Evolutionary conservation across 2,797 vertebrate species (phyloP), one percentile per base, ranked within the genome.

Genomic region (Urophycis tenuis): DNA sequence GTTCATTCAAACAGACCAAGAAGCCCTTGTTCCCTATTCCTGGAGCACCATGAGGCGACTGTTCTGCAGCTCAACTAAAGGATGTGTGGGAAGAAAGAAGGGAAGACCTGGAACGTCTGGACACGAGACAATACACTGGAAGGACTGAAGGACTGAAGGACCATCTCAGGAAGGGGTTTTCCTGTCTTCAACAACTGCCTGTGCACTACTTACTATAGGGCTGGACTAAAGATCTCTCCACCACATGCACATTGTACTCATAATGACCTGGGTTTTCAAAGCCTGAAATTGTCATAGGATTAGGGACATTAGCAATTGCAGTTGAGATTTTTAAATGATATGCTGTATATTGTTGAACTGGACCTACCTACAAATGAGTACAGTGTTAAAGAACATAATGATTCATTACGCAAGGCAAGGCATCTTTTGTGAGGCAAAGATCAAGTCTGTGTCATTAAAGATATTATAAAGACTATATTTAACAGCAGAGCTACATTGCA

Each of bases 31-130:
- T 60, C 25, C 53, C 10, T 22, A 60, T 25, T 60, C 53, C 6
- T 60, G 25, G 2, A 7, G 53, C 53, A 60, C 53, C 9, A 22
- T 25, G n/a, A n/a, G n/a, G n/a, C n/a, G n/a, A n/a, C n/a, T n/a
- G n/a, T n/a, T n/a, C n/a, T n/a, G n/a, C n/a, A n/a, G n/a, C n/a
- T n/a, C 36, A 34, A 3, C 14, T 17, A 22, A 22, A 19, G 19
- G 5, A 22, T 10, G 25, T 72, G 19, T 41, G 78, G 83, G 73
- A 78, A 81, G 77, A 74, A 75, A 78, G 78, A 67, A 80, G 82
- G 81, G 80, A 90, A 89, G 86, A 49, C 83, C 75, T 85, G 86
- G 82, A 87, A 87, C 88, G 80, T 87, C 77, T 81, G 81, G 83
- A 89, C 86, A 87, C 83, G 82, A 10, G 11, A 36, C 64, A 79